phyloP scores from a whole-genome alignment of 2,888 invertebrate species.

The Cerceris ruficornis region DNA sequence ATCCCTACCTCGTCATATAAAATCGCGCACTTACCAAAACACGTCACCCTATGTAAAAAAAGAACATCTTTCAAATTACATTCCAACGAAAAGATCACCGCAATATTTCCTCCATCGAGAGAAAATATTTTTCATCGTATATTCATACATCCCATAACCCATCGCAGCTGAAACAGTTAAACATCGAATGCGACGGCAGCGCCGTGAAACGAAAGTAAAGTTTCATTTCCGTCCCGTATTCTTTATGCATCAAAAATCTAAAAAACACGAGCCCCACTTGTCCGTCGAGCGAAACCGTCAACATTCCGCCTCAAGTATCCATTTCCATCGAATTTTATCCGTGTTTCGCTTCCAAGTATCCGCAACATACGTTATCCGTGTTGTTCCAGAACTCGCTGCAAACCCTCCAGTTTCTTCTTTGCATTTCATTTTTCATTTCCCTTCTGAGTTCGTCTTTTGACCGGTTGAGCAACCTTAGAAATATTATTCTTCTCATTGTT shows the following conservation, averaged over 20 bases:
- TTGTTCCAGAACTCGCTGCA: not conserved
- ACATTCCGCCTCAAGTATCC: constrained; percentile 23
- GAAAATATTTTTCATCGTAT: no score
- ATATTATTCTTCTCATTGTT: constrained; percentile 63
- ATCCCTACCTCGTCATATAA: no score
- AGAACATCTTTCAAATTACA: no score
- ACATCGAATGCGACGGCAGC: not conserved
- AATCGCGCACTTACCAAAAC: no score
- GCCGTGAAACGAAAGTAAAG: constrained; percentile 37
- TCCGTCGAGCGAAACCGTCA: constrained; percentile 29
- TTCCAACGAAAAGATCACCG: no score
- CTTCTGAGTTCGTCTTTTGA: constrained; percentile 29
- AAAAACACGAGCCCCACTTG: constrained; percentile 15
- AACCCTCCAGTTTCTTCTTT: not conserved
- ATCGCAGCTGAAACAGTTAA: constrained; percentile 10
- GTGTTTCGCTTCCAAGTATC: constrained; percentile 21
- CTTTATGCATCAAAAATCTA: constrained; percentile 33
- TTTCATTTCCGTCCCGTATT: constrained; percentile 26
- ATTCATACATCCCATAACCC: no score
- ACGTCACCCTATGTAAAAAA: no score
- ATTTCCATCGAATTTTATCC: constrained; percentile 36
- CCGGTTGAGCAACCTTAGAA: constrained; percentile 59
- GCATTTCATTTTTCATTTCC: constrained; percentile 16
- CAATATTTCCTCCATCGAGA: no score
- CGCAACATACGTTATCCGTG: constrained; percentile 25